Evolutionary conservation across 23 tunicate genomes (phyloP).

Genomic region (Oikopleura vanhoeffeni): DNA sequence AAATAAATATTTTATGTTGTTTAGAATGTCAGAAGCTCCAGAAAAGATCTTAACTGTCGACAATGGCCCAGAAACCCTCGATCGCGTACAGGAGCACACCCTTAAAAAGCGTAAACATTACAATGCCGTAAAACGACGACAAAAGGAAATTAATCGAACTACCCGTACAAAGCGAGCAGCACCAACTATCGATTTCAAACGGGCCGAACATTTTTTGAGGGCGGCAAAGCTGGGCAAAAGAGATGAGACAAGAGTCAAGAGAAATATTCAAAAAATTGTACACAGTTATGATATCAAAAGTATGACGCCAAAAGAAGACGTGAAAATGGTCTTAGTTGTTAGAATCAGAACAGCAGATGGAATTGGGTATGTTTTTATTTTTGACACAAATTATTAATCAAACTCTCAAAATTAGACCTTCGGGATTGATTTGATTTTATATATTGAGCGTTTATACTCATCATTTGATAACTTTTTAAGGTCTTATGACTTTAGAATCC

Average conservation of each 20-base stretch:
- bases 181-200: not conserved
- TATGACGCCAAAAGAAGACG: not conserved
- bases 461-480: no score
- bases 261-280: not conserved
- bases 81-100: not conserved
- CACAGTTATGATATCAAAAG: not conserved
- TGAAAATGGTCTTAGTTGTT: not conserved
- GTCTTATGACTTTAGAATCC: no score
- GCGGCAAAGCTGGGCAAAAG: slow-evolving; percentile 1
- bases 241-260: not conserved
- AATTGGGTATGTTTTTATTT: not conserved
- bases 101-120: not conserved
- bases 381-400: not conserved
- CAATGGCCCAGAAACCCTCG: slow-evolving; percentile 12
- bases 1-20: no score
- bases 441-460: no score
- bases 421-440: no score
- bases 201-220: not conserved
- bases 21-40: not conserved
- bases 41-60: not conserved
- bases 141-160: not conserved
- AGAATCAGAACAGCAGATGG: slow-evolving; percentile 15
- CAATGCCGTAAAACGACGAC: not conserved
- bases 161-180: slow-evolving; percentile 3
- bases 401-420: no score